phyloP scores from a whole-genome alignment of 2,888 invertebrate species.

The Caenorhabditis sinica region DNA sequence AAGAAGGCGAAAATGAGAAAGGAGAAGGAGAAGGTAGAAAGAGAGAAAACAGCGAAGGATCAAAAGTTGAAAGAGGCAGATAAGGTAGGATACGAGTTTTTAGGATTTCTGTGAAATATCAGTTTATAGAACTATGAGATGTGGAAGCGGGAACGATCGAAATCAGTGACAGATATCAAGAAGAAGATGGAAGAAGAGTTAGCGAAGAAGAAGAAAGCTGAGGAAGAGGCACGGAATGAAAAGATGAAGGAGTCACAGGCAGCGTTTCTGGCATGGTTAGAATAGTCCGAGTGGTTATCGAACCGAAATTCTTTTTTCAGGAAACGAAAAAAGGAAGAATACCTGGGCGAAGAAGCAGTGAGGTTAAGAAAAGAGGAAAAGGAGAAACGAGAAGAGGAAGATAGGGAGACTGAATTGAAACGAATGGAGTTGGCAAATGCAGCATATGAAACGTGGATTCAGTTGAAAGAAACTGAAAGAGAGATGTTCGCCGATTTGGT shows the following conservation, averaged over 20 bases:
- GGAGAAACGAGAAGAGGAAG: constrained; percentile 29
- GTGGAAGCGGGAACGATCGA: constrained; percentile 65
- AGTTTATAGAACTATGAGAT: constrained; percentile 61
- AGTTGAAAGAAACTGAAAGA: constrained; percentile 63
- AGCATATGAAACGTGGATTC: constrained; percentile 71
- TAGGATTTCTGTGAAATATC: constrained; percentile 1
- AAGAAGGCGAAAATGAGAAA: background rate
- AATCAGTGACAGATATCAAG: constrained; percentile 46
- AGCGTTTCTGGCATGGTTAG: constrained; percentile 66
- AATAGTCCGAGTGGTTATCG: background rate
- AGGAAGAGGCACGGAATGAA: constrained; percentile 25
- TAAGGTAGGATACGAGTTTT: constrained; percentile 20
- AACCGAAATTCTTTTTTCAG: background rate
- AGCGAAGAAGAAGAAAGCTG: constrained; percentile 38
- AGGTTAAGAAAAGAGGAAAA: constrained; percentile 24
- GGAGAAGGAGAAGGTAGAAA: constrained; percentile 27
- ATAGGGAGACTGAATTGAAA: constrained; percentile 17
- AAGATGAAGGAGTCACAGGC: constrained; percentile 62
- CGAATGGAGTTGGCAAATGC: constrained; percentile 60
- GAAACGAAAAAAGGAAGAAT: constrained; percentile 44
- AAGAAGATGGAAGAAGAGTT: constrained; percentile 40
- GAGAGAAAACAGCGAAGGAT: constrained; percentile 30
- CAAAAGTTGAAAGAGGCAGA: constrained; percentile 56
- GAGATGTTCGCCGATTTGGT: constrained; percentile 55
- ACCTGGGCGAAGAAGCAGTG: constrained; percentile 9